Evolutionary conservation across 2,113 vertebrate species (phyloP), one percentile per base, ranked within the genome.

Genomic region (Hemiscyllium ocellatum): DNA sequence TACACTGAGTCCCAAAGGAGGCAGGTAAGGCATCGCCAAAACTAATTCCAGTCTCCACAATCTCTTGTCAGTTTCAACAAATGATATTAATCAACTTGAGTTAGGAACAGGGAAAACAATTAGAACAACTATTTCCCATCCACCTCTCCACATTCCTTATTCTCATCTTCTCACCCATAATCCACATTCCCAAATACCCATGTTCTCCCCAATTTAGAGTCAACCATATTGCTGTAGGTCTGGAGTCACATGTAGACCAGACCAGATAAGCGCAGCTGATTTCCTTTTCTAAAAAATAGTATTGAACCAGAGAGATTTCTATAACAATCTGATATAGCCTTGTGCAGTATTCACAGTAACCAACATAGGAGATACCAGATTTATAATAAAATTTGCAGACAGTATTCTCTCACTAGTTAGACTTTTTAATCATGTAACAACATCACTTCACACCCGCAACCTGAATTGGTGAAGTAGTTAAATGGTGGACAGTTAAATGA

Each of bases 11-110:
- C 10, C 85, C 7, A 8, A 2, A 85, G 70, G 95, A 95, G 95
- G 96, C 65, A 93, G 3, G 2, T 20, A 0, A 94, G 95, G 22
- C 33, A 3, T 61, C 61, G 3, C 22, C 42, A 47, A 19, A 20
- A 42, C 3, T 19, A 85, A 61, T 61, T 61, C 80, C n/a, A 47
- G 4, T 8, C 8, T 7, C 3, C 22, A 26, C 29, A 26, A 24
- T 29, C 56, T 42, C 29, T 94, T 47, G 8, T 33, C 33, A 37
- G 29, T 24, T 24, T 72, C 20, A 72, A 78, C 76, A n/a, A 1
- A 78, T 0, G 76, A 12, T 78, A n/a, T 78, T 12, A 78, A n/a
- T 3, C 76, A 78, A 78, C 13, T 8, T 7, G 22, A 72, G 5
- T 72, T 29, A 72, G 70, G 26, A 72, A 33, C 70, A 29, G 5